Evolutionary conservation across 1,140 invertebrate genomes (phyloP).

Genomic region (Dinoponera quadriceps): DNA sequence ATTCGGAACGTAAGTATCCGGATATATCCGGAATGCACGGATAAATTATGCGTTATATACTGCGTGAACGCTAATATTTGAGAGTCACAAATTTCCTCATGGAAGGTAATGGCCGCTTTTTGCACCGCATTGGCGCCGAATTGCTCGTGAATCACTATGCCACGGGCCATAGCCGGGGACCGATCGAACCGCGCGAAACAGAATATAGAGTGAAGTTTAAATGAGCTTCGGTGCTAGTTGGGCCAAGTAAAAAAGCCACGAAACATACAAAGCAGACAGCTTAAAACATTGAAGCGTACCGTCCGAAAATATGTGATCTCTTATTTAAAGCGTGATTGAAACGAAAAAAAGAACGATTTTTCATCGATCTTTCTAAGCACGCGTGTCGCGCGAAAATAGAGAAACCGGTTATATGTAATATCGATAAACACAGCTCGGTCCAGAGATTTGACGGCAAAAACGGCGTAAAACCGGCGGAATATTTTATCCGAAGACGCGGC

Average conservation of each 20-base stretch:
- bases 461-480: not conserved
- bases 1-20: not conserved
- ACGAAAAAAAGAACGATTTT: too few species aligned
- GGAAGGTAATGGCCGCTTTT: constrained; percentile 58
- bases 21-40: not conserved
- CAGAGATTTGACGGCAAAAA: not conserved
- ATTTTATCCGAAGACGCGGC: not conserved
- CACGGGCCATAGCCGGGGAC: constrained; percentile 9
- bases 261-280: constrained; percentile 17
- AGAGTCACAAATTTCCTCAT: constrained; percentile 61
- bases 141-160: constrained; percentile 63
- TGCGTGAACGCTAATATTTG: constrained; percentile 66
- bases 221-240: constrained; percentile 27
- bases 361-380: too few species aligned
- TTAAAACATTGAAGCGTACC: constrained; percentile 9
- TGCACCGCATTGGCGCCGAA: constrained; percentile 14
- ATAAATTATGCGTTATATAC: constrained; percentile 47
- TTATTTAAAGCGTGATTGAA: too few species aligned
- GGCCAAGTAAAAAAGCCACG: constrained; percentile 21
- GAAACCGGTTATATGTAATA: not conserved
- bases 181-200: constrained; percentile 61
- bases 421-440: too few species aligned
- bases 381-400: too few species aligned
- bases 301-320: not conserved
- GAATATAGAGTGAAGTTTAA: constrained; percentile 45